A percentile compares a stretch with the other conserved stretches of the same genome.
phyloP scores from a whole-genome alignment of 2,797 vertebrate genomes.

The Mus spretus region DNA sequence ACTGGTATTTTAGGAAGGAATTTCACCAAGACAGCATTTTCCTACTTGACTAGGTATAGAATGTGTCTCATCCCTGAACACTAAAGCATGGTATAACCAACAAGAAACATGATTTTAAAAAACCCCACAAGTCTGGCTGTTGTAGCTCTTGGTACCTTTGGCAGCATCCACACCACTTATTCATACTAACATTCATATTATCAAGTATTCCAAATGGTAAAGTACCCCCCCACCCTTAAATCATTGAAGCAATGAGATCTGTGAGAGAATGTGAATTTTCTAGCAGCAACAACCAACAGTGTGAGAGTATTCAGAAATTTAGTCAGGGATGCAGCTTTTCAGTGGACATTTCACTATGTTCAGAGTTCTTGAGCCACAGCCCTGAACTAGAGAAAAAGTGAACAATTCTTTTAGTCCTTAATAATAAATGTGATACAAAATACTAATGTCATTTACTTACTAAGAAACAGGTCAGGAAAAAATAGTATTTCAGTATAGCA shows the following conservation, averaged over 20 bases:
- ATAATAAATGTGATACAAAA: slow-evolving; percentile 9
- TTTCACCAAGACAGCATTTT: slow-evolving; percentile 65
- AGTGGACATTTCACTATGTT: background rate
- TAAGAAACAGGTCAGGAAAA: slow-evolving; percentile 39
- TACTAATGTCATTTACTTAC: slow-evolving; percentile 14
- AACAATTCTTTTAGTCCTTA: background rate
- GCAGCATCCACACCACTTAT: background rate
- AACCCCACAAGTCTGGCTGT: background rate
- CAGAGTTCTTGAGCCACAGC: slow-evolving; percentile 20
- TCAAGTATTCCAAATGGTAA: slow-evolving; percentile 4
- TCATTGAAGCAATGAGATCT: background rate
- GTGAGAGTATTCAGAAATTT: slow-evolving; percentile 51
- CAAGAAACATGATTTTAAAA: background rate
- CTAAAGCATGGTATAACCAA: background rate
- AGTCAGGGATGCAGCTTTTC: slow-evolving; percentile 62
- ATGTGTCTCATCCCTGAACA: background rate
- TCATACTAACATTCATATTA: slow-evolving; percentile 8
- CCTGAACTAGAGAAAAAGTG: slow-evolving; percentile 27
- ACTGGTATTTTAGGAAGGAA: slow-evolving; percentile 64
- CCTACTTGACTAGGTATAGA: background rate
- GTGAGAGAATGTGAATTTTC: slow-evolving; percentile 27
- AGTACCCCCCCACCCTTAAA: background rate
- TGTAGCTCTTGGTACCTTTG: slow-evolving; percentile 22
- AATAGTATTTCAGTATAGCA: slow-evolving; percentile 17
- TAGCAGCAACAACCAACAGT: slow-evolving; percentile 29